Evolutionary conservation across 2,888 invertebrate genomes (phyloP), one percentile per base, ranked within the genome.

Genomic region (Blera fallax): DNA sequence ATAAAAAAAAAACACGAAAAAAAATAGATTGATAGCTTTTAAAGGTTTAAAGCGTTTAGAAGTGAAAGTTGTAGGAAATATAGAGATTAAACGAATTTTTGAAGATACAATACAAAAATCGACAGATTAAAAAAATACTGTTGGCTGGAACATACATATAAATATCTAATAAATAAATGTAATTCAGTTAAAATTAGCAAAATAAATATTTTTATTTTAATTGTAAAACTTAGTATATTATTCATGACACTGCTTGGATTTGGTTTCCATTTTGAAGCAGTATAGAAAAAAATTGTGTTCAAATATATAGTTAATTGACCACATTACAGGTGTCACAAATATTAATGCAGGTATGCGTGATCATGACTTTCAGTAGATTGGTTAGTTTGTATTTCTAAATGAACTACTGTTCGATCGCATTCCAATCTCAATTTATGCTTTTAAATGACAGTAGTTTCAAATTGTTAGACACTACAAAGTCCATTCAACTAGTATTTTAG

Each of bases 131-230:
- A 18, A 24, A 50, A 67, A 69, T 27, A 29, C 7, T 52, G 37
- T 52, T 67, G 50, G 52, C 50, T 67, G 65, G 37, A 67, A 54
- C 18, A 43, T 27, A 64, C 40, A 21, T 29, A 64, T 43, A 73
- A 62, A 64, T 52, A 52, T 73, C 43, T 73, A 43, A 27, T 56
- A 43, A 54, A 64, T 73, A 43, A 73, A 73, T 64, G 73, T 73
- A 73, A 54, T 73, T 64, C 60, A 62, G 62, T 73, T 73, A 52
- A 40, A 72, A 52, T 73, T 73, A 73, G 73, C 40, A 32, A 48
- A 64, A 62, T 60, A 60, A 72, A 72, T 72, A 54, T 73, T 73
- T 73, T 73, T 73, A 64, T 73, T 73, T 73, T 62, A 58, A 72
- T 40, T 72, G 58, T 58, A 58, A 56, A 16, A 8, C 8, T 48